Evolutionary conservation across 2,113 vertebrate species (phyloP).

Genomic region (Gymnarchus niloticus): DNA sequence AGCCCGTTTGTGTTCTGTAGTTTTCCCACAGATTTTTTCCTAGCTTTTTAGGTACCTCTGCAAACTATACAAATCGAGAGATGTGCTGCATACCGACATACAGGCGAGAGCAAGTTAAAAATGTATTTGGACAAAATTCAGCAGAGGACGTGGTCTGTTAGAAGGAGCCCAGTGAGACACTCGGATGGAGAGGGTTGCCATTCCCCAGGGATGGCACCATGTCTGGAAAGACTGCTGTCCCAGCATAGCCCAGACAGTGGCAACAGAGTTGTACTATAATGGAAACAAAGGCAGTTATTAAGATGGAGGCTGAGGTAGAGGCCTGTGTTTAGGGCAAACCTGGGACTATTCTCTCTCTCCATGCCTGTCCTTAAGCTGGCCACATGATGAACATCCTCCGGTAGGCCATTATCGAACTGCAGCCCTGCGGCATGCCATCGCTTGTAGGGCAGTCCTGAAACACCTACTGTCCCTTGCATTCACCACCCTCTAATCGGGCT

Average conservation of each 20-base stretch:
- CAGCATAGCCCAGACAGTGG: neutral
- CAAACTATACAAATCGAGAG: neutral
- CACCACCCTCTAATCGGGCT: constrained; percentile 36
- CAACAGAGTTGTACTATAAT: neutral
- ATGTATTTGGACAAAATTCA: neutral
- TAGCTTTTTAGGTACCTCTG: neutral
- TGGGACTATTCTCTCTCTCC: neutral
- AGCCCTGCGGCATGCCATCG: neutral
- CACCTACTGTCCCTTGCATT: neutral
- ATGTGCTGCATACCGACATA: too few species aligned
- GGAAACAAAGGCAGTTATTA: neutral
- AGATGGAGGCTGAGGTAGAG: neutral
- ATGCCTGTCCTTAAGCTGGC: neutral
- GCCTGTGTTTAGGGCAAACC: neutral
- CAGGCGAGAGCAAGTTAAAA: neutral
- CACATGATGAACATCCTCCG: constrained; percentile 19
- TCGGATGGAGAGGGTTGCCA: too few species aligned
- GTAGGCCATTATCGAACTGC: neutral
- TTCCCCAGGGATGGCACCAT: neutral
- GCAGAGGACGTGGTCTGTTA: neutral
- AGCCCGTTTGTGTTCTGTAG: too few species aligned
- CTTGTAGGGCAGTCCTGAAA: neutral
- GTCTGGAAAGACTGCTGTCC: neutral
- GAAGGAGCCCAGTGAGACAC: constrained; percentile 9
- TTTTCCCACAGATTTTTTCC: neutral